Evolutionary conservation across 2,113 vertebrate genomes (phyloP), one percentile per base, ranked within the genome.

Genomic region (Azemiops feae): DNA sequence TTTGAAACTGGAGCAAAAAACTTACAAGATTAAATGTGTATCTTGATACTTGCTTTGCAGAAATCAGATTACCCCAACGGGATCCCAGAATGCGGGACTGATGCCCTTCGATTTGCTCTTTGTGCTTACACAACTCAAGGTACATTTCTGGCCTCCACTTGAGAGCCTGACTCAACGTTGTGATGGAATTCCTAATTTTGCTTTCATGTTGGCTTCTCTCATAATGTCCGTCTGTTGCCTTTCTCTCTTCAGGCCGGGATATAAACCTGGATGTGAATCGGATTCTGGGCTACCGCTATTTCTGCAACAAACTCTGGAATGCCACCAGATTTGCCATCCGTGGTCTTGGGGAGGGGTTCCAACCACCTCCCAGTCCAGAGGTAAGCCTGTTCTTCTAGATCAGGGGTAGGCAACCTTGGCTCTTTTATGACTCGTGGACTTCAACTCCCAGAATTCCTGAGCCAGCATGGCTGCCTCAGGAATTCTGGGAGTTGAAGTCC

Each of bases 241-340:
- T 50, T 50, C n/a, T 23, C 39, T 25, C 85, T 54, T 4, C 94
- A 99, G 99, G 99, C 57, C 97, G 99, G 27, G 99, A 99, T 94
- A 99, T 99, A 96, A 99, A 99, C 96, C 96, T 99, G 96, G 98
- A 99, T 89, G 99, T 99, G 92, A 99, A 98, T 97, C 98, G 99
- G 34, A 99, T 99, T 87, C 96, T 99, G 90, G 99, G 99, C 7
- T 99, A 99, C 95, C 98, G 99, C 20, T 98, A 99, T 96, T 99
- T 99, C 98, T 99, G 99, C 96, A 99, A 99, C 97, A 99, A 99
- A 95, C 97, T 99, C 92, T 99, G 99, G 99, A 99, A 99, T 0
- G 98, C 98, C 85, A 98, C 98, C 55, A 99, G 98, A 96, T 99
- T 99, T 91, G 97, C 98, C 91, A 98, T 99, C 95, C 98, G 97